Evolutionary conservation across 1,140 invertebrate species (phyloP).

Genomic region (Aphaenogaster rudis): DNA sequence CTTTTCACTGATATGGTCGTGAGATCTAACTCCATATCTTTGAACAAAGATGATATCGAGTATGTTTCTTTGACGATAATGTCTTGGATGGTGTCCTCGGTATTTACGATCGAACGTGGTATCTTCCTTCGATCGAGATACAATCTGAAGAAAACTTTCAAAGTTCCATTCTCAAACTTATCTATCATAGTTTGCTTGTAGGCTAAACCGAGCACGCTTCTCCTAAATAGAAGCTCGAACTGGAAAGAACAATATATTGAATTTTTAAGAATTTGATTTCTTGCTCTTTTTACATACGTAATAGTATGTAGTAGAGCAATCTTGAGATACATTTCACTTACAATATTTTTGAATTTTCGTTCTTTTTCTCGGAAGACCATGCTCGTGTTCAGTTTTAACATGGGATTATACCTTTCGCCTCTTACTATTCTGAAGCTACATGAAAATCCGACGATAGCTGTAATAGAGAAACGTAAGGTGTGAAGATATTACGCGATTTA

Average conservation of each 20-base stretch:
- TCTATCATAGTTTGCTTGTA: slow-evolving; percentile 90
- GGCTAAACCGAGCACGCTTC: slow-evolving; percentile 88
- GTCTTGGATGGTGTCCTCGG: slow-evolving; percentile 90
- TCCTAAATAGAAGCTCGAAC: slow-evolving; percentile 84
- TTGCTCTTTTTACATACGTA: neutral
- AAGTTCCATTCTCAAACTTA: slow-evolving; percentile 90
- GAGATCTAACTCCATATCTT: slow-evolving; percentile 90
- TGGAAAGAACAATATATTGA: slow-evolving; percentile 75
- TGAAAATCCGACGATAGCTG: slow-evolving; percentile 90
- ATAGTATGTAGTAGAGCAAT: neutral
- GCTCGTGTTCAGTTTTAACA: slow-evolving; percentile 87
- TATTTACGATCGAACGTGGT: slow-evolving; percentile 89
- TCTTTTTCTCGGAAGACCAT: slow-evolving; percentile 88
- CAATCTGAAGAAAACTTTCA: slow-evolving; percentile 92
- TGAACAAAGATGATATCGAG: slow-evolving; percentile 89
- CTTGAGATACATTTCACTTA: slow-evolving; percentile 80
- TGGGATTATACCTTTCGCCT: slow-evolving; percentile 90
- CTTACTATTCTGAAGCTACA: slow-evolving; percentile 90
- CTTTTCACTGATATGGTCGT: slow-evolving; percentile 89
- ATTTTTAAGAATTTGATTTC: slow-evolving; percentile 37
- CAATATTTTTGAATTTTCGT: slow-evolving; percentile 89
- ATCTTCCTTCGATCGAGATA: slow-evolving; percentile 92
- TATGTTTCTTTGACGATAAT: slow-evolving; percentile 90
- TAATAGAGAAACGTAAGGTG: slow-evolving; percentile 75
- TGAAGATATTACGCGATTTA: neutral